Evolutionary conservation across 2,888 invertebrate genomes (phyloP).

Genomic region (Melipona bicolor): DNA sequence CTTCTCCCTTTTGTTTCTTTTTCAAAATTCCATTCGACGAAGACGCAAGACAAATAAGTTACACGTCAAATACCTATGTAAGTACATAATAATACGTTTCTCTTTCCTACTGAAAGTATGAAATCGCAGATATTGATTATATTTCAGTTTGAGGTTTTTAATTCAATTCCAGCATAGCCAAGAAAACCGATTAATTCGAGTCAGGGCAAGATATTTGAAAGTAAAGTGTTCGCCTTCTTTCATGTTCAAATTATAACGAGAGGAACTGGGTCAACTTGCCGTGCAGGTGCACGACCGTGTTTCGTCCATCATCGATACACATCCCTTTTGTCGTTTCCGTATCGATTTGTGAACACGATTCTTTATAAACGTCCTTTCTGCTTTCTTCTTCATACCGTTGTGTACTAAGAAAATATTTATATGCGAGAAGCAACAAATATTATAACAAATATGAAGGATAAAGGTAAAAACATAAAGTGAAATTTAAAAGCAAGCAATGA

Average conservation of each 20-base stretch:
- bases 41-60: not conserved
- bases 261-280: constrained; percentile 65
- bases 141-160: constrained; percentile 13
- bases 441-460: not conserved
- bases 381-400: not conserved
- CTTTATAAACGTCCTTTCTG: not conserved
- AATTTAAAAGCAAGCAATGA: not conserved
- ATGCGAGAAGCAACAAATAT: not conserved
- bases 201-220: constrained; percentile 29
- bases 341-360: constrained; percentile 42
- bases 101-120: not conserved
- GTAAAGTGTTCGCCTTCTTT: constrained; percentile 52
- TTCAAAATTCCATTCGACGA: constrained; percentile 12
- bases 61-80: not conserved
- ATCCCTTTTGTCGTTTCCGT: constrained; percentile 53
- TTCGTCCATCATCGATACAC: constrained; percentile 56
- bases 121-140: constrained; percentile 17
- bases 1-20: not conserved
- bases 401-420: constrained; percentile 5
- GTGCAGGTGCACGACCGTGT: constrained; percentile 62
- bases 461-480: not conserved
- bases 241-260: constrained; percentile 58
- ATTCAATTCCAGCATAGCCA: constrained; percentile 20
- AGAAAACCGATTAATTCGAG: constrained; percentile 31
- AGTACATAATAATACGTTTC: constrained; percentile 7